phyloP scores from a whole-genome alignment of 2,113 vertebrate genomes.

The Vulpes vulpes region DNA sequence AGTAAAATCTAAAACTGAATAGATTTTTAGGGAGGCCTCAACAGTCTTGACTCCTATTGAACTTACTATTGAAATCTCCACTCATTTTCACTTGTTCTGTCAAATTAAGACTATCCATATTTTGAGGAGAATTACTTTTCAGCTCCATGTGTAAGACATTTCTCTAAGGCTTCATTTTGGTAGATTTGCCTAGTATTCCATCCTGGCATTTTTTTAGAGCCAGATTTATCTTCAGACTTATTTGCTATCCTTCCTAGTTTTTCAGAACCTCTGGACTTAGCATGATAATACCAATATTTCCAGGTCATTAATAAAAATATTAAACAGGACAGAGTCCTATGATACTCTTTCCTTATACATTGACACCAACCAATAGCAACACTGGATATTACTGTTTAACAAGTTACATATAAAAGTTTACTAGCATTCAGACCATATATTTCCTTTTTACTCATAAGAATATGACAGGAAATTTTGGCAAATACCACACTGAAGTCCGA shows the following conservation, averaged over 20 bases:
- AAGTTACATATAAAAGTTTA: not conserved
- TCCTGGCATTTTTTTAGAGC: not conserved
- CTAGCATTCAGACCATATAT: not conserved
- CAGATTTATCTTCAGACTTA: not conserved
- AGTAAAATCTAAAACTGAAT: not conserved
- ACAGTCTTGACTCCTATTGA: not conserved
- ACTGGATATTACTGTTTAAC: slow-evolving; percentile 1
- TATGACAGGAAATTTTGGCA: slow-evolving; percentile 41
- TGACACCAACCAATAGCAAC: not conserved
- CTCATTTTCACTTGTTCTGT: slow-evolving; percentile 13
- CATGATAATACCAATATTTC: not conserved
- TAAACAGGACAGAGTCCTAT: not conserved
- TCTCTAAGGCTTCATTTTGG: slow-evolving; percentile 38
- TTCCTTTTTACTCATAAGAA: not conserved
- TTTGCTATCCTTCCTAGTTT: slow-evolving; percentile 36
- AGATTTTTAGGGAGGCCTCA: not conserved
- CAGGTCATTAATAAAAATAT: slow-evolving; percentile 43
- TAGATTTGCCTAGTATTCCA: not conserved
- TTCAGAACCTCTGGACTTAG: not conserved
- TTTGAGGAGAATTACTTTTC: slow-evolving; percentile 5
- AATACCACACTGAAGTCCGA: not conserved
- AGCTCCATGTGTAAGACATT: not conserved
- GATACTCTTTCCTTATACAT: not conserved
- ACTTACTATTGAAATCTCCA: not conserved
- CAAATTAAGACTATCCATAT: slow-evolving; percentile 11